These are phyloP conservation scores for Lophochroa leadbeateri DNA, from an alignment of 2,113 vertebrate genomes.

Conservation along the genomic window DNA sequence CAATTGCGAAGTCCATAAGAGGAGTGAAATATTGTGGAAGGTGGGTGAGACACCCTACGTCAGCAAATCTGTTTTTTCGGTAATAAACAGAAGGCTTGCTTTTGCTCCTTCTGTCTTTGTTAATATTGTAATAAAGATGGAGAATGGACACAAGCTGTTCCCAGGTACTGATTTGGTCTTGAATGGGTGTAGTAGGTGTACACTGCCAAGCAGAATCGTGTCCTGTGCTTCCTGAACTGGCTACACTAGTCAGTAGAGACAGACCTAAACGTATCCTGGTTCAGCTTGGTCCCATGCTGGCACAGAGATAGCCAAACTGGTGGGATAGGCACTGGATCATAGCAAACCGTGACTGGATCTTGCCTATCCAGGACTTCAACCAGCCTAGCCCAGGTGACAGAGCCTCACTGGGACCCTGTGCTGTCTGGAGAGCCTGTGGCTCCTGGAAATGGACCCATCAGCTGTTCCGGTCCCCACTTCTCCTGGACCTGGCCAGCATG, in stretches of 20 bases:
- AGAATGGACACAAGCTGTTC: neutral
- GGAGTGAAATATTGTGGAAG: neutral
- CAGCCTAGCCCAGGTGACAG: neutral
- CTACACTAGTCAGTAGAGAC: neutral
- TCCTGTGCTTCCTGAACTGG: neutral
- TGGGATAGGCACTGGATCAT: too few relatives aligned
- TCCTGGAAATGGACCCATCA: neutral
- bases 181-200: neutral
- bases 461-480: neutral
- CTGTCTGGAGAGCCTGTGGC: neutral
- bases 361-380: neutral
- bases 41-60: neutral
- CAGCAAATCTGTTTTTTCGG: accelerated
- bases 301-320: neutral
- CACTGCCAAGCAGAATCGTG: neutral
- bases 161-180: neutral
- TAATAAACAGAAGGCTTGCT: neutral
- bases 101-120: neutral
- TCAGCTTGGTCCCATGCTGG: accelerated
- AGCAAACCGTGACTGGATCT: neutral
- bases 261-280: accelerated
- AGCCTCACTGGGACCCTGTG: neutral
- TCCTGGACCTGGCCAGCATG: neutral
- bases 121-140: neutral
- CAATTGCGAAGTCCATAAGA: neutral